Evolutionary conservation across 2,113 vertebrate genomes (phyloP).

Genomic region (Alethe castanea): DNA sequence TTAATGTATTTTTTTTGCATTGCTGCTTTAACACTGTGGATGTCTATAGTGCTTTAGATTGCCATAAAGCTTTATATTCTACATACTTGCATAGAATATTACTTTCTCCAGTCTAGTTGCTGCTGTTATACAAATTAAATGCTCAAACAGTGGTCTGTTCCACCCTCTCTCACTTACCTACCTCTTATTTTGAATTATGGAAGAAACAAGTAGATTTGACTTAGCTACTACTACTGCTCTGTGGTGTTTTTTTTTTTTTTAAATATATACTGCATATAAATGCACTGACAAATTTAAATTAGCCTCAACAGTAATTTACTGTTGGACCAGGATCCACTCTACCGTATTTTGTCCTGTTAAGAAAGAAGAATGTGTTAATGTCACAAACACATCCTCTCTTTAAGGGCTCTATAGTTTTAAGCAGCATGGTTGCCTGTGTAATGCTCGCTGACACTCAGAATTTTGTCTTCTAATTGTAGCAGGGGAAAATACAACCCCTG

Average conservation of each 20-base stretch:
- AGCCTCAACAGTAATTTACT: not conserved
- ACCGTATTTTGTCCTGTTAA: not conserved
- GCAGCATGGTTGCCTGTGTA: not conserved
- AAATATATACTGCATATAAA: not conserved
- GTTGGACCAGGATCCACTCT: not conserved
- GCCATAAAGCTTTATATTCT: not conserved
- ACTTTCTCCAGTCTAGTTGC: not conserved
- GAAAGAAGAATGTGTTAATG: not conserved
- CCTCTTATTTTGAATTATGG: not conserved
- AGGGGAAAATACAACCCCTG: not conserved
- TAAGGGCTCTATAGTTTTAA: not conserved
- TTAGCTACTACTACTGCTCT: not conserved
- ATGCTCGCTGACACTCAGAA: conserved; percentile 35
- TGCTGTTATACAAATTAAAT: not conserved
- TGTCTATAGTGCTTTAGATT: not conserved
- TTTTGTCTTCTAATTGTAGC: conserved; percentile 20
- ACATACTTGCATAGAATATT: not conserved
- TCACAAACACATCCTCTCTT: not conserved
- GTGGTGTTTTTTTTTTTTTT: not conserved
- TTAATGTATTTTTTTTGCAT: not conserved
- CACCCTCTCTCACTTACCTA: not conserved
- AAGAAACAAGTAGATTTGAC: not conserved
- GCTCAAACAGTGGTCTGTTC: not conserved
- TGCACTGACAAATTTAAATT: not conserved
- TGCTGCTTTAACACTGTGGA: not conserved